Conservation (phyloP, 2,888 invertebrate genomes). For the Heterodera filipjevi region DNA sequence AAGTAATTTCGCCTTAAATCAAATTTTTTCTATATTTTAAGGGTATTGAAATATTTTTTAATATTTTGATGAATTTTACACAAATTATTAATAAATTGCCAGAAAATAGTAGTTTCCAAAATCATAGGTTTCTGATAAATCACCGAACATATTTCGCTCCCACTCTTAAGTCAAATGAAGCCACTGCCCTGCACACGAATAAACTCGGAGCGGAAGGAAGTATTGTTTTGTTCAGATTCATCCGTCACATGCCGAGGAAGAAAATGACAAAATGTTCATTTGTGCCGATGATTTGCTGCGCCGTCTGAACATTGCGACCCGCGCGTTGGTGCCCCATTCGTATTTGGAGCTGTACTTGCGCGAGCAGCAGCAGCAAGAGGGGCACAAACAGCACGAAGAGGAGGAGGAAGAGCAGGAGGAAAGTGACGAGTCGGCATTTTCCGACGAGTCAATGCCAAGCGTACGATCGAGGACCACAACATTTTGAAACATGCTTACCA, state of each 20-base stretch:
- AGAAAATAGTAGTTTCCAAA: too few species aligned
- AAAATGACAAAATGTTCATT: slow-evolving; percentile 18
- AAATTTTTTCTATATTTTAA: too few species aligned
- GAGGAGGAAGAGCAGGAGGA: slow-evolving; percentile 1
- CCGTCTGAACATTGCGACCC: slow-evolving; percentile 22
- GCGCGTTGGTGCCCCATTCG: slow-evolving; percentile 31
- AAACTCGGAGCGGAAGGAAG: not conserved
- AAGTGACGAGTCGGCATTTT: slow-evolving; percentile 28
- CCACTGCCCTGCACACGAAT: too few species aligned
- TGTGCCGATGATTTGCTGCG: slow-evolving; percentile 26
- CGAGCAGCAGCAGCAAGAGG: not conserved
- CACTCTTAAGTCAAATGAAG: too few species aligned
- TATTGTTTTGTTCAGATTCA: not conserved
- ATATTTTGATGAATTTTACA: too few species aligned
- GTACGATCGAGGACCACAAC: not conserved
- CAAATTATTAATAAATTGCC: too few species aligned
- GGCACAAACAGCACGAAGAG: not conserved
- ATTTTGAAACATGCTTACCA: not conserved
- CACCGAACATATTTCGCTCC: too few species aligned
- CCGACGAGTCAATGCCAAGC: slow-evolving; percentile 10
- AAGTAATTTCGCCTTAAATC: too few species aligned
- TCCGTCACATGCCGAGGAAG: slow-evolving; percentile 22
- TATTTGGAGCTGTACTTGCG: slow-evolving; percentile 37
- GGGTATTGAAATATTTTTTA: too few species aligned
- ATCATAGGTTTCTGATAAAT: too few species aligned